Percentiles rank a stretch among this genome's conserved stretches.
Evolutionary conservation across 2,113 vertebrate genomes (phyloP).

Genomic region (Apus apus): DNA sequence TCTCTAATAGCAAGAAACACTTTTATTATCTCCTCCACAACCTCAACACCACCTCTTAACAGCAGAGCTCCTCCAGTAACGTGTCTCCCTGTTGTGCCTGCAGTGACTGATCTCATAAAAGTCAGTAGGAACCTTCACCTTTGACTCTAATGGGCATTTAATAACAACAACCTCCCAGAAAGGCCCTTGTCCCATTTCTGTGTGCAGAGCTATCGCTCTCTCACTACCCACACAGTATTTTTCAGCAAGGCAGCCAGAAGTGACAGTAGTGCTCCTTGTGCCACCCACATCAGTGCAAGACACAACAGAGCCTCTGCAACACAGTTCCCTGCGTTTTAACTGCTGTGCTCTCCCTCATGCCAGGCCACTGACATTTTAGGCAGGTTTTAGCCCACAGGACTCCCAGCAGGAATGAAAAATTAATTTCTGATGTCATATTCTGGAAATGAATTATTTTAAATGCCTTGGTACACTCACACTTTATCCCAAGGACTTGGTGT

Average conservation of each 20-base stretch:
- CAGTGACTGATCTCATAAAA: not conserved
- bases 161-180: not conserved
- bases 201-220: not conserved
- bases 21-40: not conserved
- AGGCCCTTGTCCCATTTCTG: not conserved
- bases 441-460: not conserved
- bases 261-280: rapidly evolving
- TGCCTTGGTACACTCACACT: not conserved
- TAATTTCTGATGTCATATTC: not conserved
- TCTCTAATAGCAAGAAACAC: not conserved
- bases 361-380: not conserved
- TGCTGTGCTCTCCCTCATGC: not conserved
- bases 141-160: not conserved
- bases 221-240: not conserved
- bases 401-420: not conserved
- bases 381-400: not conserved
- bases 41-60: not conserved
- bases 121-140: not conserved
- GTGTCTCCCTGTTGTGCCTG: not conserved
- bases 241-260: not conserved
- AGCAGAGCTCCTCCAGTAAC: not conserved
- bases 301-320: not conserved
- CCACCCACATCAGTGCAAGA: too few species aligned
- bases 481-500: not conserved
- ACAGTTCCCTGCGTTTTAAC: not conserved